A percentile compares a stretch with the other conserved stretches of the same genome.
Conservation (phyloP, 2,113 vertebrate species). For the Tyrannus savana region DNA sequence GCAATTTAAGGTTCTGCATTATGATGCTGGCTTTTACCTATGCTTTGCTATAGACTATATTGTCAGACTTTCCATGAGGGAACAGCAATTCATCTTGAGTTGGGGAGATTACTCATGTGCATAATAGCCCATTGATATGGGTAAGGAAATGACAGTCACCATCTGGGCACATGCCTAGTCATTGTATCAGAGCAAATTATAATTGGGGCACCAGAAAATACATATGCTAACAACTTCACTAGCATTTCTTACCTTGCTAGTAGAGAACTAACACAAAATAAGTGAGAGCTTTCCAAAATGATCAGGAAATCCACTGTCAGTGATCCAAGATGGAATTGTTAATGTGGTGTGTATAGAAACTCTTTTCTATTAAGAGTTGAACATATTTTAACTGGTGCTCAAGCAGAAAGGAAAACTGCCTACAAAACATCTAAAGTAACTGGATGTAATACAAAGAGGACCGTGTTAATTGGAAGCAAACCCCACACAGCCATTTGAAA, state of each 20-base stretch:
- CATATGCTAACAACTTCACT: not conserved
- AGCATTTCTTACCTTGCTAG: not conserved
- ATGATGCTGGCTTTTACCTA: not conserved
- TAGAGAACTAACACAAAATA: not conserved
- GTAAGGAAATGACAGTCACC: conserved; percentile 31
- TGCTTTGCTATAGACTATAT: not conserved
- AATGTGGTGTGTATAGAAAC: not conserved
- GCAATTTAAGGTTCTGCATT: not conserved
- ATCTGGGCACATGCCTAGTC: conserved; percentile 25
- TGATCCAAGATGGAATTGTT: not conserved
- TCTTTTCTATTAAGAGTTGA: not conserved
- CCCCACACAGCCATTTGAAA: not conserved
- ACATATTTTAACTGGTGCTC: not conserved
- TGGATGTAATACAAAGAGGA: not conserved
- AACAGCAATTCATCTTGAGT: not conserved
- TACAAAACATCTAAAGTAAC: not conserved
- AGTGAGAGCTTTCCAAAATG: not conserved
- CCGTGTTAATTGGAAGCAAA: not conserved
- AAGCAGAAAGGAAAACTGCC: not conserved
- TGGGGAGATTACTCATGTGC: not conserved
- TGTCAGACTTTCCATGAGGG: not conserved
- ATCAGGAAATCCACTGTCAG: not conserved
- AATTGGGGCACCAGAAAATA: not conserved
- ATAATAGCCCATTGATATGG: conserved; percentile 10
- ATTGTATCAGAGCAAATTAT: not conserved